Evolutionary conservation across 1,140 invertebrate genomes (phyloP), one percentile per base, ranked within the genome.

Genomic region (Lepidurus arcticus): DNA sequence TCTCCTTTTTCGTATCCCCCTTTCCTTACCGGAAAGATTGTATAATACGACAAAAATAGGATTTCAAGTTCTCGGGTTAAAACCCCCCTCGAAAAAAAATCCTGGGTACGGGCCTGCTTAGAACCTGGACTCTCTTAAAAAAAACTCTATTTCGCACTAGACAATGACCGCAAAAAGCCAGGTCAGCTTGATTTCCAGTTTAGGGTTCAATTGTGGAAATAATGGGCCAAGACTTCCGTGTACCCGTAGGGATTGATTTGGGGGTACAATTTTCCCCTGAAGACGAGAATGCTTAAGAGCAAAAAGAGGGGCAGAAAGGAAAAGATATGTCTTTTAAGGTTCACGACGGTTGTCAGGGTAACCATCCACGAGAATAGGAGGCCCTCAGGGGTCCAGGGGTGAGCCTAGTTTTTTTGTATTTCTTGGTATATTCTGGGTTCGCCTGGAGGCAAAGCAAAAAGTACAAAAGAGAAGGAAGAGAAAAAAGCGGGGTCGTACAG

Each of bases 291-390:
- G 1, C 6, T 7, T 7, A 65, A 65, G 3, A 21, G 53, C 16
- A 21, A 16, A 5, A 65, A 65, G 53, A 9, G n/a, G 53, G 9
- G 21, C 53, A 13, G 13, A 7, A 16, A 65, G 53, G 53, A n/a
- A 65, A n/a, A 21, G 21, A 34, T 34, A 65, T 65, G 53, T 65
- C 53, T 65, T 65, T 21, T 65, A 65, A 65, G 53, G 53, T 65
- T 65, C 53, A 65, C 53, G 21, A 65, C 53, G 53, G 53, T 65
- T 65, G 53, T 65, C 53, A 65, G 53, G 53, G 53, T 65, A 65
- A 65, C 53, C 53, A 65, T 21, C 16, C 16, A 65, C 53, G 53
- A 65, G 21, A 65, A 65, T n/a, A 65, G 53, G 21, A 65, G 9
- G 9, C 53, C 21, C 53, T 65, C 53, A 65, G n/a, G 53, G 53